Base-by-base conservation (phyloP, 2,113 vertebrate genomes). In the Myocastor coypus region DNA sequence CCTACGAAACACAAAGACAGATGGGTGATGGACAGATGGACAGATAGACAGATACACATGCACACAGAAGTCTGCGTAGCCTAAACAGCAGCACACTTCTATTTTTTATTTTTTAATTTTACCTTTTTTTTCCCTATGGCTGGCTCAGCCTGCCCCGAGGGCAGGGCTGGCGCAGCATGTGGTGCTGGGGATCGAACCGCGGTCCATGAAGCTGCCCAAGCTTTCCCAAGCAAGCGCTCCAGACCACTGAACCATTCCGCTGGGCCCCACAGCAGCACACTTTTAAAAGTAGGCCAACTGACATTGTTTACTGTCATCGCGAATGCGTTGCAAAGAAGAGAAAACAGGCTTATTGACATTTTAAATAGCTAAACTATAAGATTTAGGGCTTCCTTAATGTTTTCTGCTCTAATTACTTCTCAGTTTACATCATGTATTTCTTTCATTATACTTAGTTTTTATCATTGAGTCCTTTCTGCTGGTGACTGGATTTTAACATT, bases 361-460 rank as follows among this genome's bases (percentile, higher is more conserved):
- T 97, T 97, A 95, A 92, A 93, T 97, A 90, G 64, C 66, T 87
- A 66, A 94, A 78, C 66, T 89, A 32, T 83, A 94, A 92, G 69
- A 87, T 94, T 95, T 92, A 92, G 87, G 83, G n/a, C 90, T 95
- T 97, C 55, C 37, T 22, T 91, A 75, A 91, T 95, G 86, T 82
- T 97, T 96, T 97, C 87, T 93, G 94, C 87, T 93, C 87, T 95
- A 92, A 93, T 96, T 92, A 71, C 42, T 52, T 66, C 40, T 93
- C 68, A 68, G 68, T 84, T 64, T 91, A 73, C 77, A 22, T 80
- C 52, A 17, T 83, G 5, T 37, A 24, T 81, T 91, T 89, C n/a
- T 86, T 92, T 63, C 12, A 5, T 92, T 37, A 88, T 46, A 89
- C 90, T 16, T 83, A 12, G 3, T 89, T 16, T 37, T 66, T 92